phyloP scores from a whole-genome alignment of 1,140 invertebrate species.

The Antheraea mylitta region DNA sequence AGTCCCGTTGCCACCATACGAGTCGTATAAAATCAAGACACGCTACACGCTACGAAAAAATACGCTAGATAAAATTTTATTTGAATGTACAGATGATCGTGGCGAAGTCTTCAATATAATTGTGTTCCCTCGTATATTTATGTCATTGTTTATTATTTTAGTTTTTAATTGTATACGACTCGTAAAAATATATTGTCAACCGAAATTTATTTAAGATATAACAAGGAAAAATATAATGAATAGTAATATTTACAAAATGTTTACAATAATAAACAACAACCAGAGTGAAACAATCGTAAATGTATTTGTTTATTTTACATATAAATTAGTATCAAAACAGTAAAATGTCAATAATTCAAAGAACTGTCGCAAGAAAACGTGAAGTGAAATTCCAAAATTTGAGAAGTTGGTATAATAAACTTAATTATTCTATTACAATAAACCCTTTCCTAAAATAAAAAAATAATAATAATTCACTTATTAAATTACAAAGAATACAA shows the following conservation, averaged over 20 bases:
- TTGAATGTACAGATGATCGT: too few relatives aligned
- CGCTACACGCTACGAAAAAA: too few relatives aligned
- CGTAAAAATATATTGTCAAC: not conserved
- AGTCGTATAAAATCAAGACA: too few relatives aligned
- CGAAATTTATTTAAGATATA: not conserved
- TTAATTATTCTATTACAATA: too few relatives aligned
- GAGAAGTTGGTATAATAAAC: not conserved
- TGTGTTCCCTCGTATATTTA: too few relatives aligned
- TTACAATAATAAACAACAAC: not conserved
- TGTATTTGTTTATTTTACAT: not conserved
- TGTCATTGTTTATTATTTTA: too few relatives aligned
- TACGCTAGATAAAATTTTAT: too few relatives aligned
- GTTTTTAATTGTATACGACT: too few relatives aligned
- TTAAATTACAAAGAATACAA: not conserved
- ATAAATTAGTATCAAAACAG: not conserved
- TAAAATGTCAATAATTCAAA: not conserved
- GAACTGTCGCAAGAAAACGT: not conserved
- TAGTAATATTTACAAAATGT: not conserved
- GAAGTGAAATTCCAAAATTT: not conserved
- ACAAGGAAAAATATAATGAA: not conserved
- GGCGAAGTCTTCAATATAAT: too few relatives aligned
- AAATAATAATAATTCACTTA: not conserved
- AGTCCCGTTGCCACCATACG: too few relatives aligned
- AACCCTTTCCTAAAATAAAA: too few relatives aligned
- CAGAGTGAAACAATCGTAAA: not conserved